A percentile compares a stretch with the other conserved stretches of the same genome.
Evolutionary conservation across 2,797 vertebrate species (phyloP).

Genomic region (Pseudochirops cupreus): DNA sequence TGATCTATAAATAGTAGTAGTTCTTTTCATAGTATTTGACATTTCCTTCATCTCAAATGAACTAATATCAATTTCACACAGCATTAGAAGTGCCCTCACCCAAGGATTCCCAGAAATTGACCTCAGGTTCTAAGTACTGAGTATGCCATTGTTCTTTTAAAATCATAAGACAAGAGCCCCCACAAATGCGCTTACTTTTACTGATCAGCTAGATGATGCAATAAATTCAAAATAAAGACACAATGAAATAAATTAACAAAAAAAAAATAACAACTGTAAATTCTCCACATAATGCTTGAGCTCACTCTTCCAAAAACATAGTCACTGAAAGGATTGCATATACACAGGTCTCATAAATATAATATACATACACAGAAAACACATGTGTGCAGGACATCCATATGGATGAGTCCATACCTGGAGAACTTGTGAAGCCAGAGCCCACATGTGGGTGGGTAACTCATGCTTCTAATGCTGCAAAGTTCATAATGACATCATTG

Average conservation of each 20-base stretch:
- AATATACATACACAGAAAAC: background rate
- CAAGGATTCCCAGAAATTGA: background rate
- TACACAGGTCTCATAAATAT: background rate
- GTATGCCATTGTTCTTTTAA: background rate
- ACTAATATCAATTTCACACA: constrained; percentile 14
- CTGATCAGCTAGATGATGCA: background rate
- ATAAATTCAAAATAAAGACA: background rate
- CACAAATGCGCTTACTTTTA: background rate
- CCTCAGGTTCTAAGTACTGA: background rate
- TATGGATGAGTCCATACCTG: background rate
- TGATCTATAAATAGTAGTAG: constrained; percentile 34
- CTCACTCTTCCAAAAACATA: background rate
- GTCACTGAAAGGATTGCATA: background rate
- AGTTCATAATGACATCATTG: background rate
- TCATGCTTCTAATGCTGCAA: background rate
- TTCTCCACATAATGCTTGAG: background rate
- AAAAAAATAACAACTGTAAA: background rate
- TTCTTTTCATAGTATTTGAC: constrained; percentile 16
- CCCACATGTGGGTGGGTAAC: background rate
- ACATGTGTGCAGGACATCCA: background rate
- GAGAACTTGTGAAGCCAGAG: background rate
- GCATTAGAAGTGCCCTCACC: background rate
- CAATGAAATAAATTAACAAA: background rate
- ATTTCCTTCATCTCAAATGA: constrained; percentile 35
- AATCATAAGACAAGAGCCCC: background rate